Evolutionary conservation across 2,888 invertebrate genomes (phyloP).

Genomic region (Hirtodrosophila confusa): DNA sequence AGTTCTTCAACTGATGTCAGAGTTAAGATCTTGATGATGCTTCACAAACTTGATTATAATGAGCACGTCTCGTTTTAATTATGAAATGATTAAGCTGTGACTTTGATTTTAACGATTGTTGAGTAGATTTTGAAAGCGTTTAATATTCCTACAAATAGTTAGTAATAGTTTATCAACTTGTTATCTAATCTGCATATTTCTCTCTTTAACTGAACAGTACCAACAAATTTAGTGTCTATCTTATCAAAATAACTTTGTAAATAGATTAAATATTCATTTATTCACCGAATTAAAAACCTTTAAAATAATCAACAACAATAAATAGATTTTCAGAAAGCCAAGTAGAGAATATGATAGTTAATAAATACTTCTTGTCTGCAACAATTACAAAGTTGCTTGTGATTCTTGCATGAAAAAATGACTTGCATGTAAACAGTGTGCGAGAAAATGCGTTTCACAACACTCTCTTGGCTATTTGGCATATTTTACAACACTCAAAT

Average conservation of each 20-base stretch:
- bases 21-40: constrained; percentile 38
- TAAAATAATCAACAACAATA: background rate
- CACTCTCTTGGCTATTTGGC: too few species aligned
- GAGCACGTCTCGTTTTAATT: constrained; percentile 36
- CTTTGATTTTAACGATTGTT: background rate
- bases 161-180: too few species aligned
- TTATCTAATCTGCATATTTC: constrained; percentile 1
- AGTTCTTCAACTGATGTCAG: constrained; percentile 44
- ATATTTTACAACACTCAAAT: too few species aligned
- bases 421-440: too few species aligned
- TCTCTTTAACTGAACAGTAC: background rate
- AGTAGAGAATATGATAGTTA: background rate
- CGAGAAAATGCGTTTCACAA: too few species aligned
- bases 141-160: too few species aligned
- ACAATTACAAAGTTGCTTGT: too few species aligned
- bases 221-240: background rate
- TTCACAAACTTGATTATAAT: constrained; percentile 31
- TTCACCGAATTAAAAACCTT: background rate
- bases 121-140: too few species aligned
- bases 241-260: background rate
- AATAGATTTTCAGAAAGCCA: too few species aligned
- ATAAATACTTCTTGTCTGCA: too few species aligned
- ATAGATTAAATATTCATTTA: background rate
- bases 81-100: constrained; percentile 20
- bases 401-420: too few species aligned